Conservation (phyloP, 2,113 vertebrate species). For the Cynoglossus semilaevis region DNA sequence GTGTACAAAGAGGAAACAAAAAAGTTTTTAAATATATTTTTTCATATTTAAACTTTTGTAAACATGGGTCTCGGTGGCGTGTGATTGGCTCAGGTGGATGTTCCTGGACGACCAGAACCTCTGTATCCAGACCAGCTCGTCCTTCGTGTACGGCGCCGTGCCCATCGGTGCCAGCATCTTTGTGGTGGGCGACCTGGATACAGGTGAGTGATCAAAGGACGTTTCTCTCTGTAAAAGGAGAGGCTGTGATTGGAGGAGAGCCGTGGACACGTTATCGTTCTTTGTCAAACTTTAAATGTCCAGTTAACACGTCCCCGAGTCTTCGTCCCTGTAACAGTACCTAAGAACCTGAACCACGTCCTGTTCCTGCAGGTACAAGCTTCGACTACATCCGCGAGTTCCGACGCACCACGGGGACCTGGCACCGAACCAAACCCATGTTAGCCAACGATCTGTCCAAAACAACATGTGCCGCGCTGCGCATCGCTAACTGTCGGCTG, state of each 20-base stretch:
- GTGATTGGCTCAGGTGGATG: constrained; percentile 84
- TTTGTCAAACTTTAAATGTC: no score
- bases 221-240: rapidly evolving
- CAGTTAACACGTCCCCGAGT: no score
- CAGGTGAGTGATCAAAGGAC: constrained; percentile 76
- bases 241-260: no score
- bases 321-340: no score
- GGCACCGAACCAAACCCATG: constrained; percentile 91
- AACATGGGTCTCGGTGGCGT: no score
- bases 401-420: constrained; percentile 90
- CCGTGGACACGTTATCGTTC: no score
- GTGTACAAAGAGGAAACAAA: no score
- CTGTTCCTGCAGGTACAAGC: constrained; percentile 78
- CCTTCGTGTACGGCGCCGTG: constrained; percentile 94
- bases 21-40: no score
- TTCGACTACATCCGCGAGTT: constrained; percentile 98
- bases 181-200: constrained; percentile 97
- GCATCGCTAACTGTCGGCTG: constrained; percentile 95
- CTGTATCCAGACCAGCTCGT: constrained; percentile 92
- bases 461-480: constrained; percentile 85
- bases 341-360: no score
- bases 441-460: constrained; percentile 88
- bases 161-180: constrained; percentile 95
- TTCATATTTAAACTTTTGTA: no score
- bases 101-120: constrained; percentile 92